These are phyloP conservation scores for Cirrhinus mrigala DNA, from an alignment of 2,797 vertebrate genomes.

Conservation along the genomic window DNA sequence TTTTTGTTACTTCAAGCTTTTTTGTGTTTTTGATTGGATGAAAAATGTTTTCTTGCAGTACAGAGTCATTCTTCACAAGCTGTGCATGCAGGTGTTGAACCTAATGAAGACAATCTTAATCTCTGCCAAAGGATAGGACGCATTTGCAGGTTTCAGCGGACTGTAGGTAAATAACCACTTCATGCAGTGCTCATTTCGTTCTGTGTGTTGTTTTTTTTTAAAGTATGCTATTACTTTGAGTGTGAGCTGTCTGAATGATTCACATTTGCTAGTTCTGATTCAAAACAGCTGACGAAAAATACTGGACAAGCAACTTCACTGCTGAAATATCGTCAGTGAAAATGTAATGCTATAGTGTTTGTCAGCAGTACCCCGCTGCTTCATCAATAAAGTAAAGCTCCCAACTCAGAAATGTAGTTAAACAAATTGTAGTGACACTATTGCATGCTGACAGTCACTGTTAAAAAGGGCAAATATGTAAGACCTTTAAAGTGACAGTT, in stretches of 20 bases:
- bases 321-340: slow-evolving; percentile 25
- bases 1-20: neutral
- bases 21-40: neutral
- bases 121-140: neutral
- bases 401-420: slow-evolving; percentile 19
- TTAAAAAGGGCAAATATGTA: neutral
- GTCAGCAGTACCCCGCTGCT: neutral
- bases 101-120: neutral
- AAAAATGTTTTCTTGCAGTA: neutral
- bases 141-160: neutral
- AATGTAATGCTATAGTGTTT: slow-evolving; percentile 13
- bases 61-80: neutral
- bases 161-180: neutral
- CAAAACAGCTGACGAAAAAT: slow-evolving; percentile 8
- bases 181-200: neutral
- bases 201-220: neutral
- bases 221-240: neutral
- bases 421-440: neutral
- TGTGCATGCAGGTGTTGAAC: neutral
- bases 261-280: slow-evolving; percentile 15
- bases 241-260: slow-evolving; percentile 11
- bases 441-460: neutral
- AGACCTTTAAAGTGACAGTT: neutral
- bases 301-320: slow-evolving; percentile 6
- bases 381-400: slow-evolving; percentile 10